Evolutionary conservation across 2,888 invertebrate genomes (phyloP).

Genomic region (Nebria brevicollis): DNA sequence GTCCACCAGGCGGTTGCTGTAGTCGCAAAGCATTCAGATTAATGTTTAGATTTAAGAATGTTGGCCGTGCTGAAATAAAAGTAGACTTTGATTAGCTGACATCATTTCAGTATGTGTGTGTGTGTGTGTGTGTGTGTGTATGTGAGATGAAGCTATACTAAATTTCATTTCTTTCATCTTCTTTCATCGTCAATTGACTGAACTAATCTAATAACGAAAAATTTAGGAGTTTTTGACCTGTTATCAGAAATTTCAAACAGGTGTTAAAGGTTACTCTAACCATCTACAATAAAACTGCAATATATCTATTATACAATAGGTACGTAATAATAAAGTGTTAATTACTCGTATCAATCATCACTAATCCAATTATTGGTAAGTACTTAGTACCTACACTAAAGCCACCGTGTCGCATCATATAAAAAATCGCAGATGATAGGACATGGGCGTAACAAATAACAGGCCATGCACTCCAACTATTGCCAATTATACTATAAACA

Average conservation of each 20-base stretch:
- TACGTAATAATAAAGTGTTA: background rate
- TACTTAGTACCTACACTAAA: background rate
- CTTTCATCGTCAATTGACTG: no score
- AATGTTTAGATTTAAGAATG: constrained; percentile 97
- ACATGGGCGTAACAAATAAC: constrained; percentile 44
- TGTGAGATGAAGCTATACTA: background rate
- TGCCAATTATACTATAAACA: constrained; percentile 38
- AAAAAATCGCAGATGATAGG: background rate
- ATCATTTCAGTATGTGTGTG: background rate
- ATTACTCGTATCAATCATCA: constrained; percentile 31
- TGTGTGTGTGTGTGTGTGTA: background rate
- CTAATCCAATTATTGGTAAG: constrained; percentile 5
- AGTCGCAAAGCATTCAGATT: constrained; percentile 91
- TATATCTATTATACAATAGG: constrained; percentile 6
- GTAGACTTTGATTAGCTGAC: constrained; percentile 22
- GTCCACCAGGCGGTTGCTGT: constrained; percentile 77
- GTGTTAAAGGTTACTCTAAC: constrained; percentile 9
- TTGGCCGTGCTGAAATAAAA: constrained; percentile 92
- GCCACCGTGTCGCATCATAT: background rate
- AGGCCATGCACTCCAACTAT: constrained; percentile 52
- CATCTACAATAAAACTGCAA: background rate
- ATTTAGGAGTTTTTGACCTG: constrained; percentile 41
- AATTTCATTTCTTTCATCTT: background rate
- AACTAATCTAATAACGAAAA: no score
- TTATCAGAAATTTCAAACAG: constrained; percentile 47